Evolutionary conservation across 2,888 invertebrate genomes (phyloP).

Genomic region (Clepsis dumicolana): DNA sequence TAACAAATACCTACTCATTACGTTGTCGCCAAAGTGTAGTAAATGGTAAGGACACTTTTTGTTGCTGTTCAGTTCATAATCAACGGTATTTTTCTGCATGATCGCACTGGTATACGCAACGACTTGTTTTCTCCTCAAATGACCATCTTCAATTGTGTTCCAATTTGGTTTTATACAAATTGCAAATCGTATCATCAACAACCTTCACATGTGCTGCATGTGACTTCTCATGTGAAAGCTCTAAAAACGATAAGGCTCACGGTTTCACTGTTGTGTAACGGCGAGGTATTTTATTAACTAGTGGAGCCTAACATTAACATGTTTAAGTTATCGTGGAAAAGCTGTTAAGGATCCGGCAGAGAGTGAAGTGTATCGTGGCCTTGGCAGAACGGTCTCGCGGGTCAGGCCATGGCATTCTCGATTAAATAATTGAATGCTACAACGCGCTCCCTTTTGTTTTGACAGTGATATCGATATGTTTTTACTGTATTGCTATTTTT

Average conservation of each 20-base stretch:
- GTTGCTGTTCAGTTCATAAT: background rate
- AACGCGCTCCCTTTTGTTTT: slow-evolving; percentile 27
- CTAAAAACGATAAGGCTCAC: slow-evolving; percentile 21
- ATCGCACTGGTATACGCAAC: background rate
- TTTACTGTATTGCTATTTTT: slow-evolving; percentile 16
- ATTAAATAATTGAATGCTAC: slow-evolving; percentile 20
- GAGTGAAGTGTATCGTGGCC: slow-evolving; percentile 28
- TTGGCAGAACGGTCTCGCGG: slow-evolving; percentile 31
- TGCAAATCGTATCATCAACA: slow-evolving; percentile 13
- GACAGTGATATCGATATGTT: slow-evolving; percentile 17
- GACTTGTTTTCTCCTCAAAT: slow-evolving; percentile 1
- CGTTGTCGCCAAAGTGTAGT: background rate
- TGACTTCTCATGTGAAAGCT: slow-evolving; percentile 37
- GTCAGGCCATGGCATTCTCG: slow-evolving; percentile 43
- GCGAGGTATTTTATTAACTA: slow-evolving; percentile 17
- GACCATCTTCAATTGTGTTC: slow-evolving; percentile 8
- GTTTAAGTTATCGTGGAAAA: slow-evolving; percentile 20
- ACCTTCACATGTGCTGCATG: slow-evolving; percentile 8
- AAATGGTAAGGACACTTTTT: slow-evolving; percentile 28
- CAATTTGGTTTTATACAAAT: slow-evolving; percentile 4
- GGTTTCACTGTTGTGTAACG: slow-evolving; percentile 37
- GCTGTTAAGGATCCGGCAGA: slow-evolving; percentile 37
- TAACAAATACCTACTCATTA: background rate
- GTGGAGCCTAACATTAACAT: slow-evolving; percentile 12
- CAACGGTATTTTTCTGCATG: background rate